These are phyloP conservation scores for Leiothrix lutea DNA, from an alignment of 2,113 vertebrate genomes.

Conservation along the genomic window DNA sequence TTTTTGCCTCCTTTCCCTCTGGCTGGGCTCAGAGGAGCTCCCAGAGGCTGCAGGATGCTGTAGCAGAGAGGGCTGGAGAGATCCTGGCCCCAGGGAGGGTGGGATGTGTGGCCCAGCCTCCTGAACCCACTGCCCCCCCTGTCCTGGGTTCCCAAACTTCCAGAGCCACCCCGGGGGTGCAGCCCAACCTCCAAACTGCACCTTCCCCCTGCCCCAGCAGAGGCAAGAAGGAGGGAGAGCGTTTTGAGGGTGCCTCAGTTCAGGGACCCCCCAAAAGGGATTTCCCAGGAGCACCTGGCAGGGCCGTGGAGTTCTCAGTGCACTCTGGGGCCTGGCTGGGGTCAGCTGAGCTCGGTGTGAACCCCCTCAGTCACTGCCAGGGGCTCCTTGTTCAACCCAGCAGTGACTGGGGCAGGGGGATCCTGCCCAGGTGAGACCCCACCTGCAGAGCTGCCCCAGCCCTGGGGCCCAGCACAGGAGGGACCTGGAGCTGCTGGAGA, in stretches of 20 bases:
- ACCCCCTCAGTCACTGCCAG: background rate
- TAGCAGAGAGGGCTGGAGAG: background rate
- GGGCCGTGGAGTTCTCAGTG: background rate
- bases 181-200: background rate
- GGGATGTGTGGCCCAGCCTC: background rate
- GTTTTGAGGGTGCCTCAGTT: background rate
- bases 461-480: background rate
- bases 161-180: rapidly evolving
- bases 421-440: background rate
- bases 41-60: background rate
- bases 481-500: background rate
- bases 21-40: background rate
- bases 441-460: background rate
- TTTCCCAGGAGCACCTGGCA: background rate
- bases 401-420: background rate
- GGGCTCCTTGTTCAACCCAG: background rate
- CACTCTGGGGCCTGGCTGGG: background rate
- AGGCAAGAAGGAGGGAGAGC: background rate
- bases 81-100: background rate
- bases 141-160: background rate
- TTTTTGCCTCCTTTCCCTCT: background rate
- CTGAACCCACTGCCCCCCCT: rapidly evolving
- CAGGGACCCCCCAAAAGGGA: background rate
- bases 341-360: background rate
- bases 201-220: background rate